Percentiles rank a stretch among this genome's conserved stretches.
Conservation (phyloP, 2,888 invertebrate species). For the Microctonus hyperodae region DNA sequence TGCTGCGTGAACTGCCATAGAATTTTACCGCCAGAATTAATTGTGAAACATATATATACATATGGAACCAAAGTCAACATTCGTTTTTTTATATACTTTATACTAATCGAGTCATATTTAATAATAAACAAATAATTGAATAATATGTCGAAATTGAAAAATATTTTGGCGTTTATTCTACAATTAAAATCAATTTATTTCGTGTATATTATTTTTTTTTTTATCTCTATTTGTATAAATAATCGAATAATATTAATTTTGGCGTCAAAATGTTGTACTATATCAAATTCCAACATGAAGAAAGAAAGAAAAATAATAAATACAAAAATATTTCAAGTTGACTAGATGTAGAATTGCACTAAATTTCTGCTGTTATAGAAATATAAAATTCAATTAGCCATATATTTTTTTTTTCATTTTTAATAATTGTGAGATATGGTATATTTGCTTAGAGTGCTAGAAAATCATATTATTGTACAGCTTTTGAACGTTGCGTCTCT, state of each 20-base stretch:
- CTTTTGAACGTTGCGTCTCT: slow-evolving; percentile 24
- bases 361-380: background rate
- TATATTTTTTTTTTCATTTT: background rate
- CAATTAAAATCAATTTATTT: background rate
- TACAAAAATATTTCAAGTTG: background rate
- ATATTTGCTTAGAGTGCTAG: slow-evolving; percentile 22
- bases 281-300: background rate
- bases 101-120: slow-evolving; percentile 12
- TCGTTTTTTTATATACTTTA: slow-evolving; percentile 31
- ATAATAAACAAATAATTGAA: slow-evolving; percentile 11
- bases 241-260: too few relatives aligned
- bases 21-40: slow-evolving; percentile 41
- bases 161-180: background rate
- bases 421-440: background rate
- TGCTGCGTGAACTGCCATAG: slow-evolving; percentile 51
- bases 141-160: background rate
- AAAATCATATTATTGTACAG: slow-evolving; percentile 28
- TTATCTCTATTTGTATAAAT: too few relatives aligned
- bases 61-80: slow-evolving; percentile 47
- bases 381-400: background rate
- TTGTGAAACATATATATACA: slow-evolving; percentile 35
- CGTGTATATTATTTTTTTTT: background rate
- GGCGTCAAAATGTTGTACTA: background rate
- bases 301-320: background rate
- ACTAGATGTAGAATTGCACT: background rate